Base-by-base conservation (phyloP, 2,888 invertebrate genomes). In the Lithophane socia region DNA sequence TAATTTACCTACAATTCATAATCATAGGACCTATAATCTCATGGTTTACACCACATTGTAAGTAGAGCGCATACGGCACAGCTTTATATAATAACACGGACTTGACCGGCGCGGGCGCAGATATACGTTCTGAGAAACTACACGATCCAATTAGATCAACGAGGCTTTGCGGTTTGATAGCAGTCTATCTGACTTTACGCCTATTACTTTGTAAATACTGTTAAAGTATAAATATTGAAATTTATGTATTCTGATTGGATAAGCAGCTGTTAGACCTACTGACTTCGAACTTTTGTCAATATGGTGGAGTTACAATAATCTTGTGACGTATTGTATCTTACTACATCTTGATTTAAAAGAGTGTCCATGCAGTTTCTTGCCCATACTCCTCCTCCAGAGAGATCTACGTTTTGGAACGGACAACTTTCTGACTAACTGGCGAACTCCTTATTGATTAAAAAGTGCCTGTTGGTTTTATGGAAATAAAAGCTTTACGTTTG, bases 21-120 rank as follows among this genome's bases (percentile, higher is more conserved):
- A 37, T 37, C 37, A 24, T 4, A 52, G 8, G 13, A 49, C 13
- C 13, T 58, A 10, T 37, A 29, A 77, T 84, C 78, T 67, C 66
- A 65, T 81, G 65, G 64, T 82, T 88, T 87, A 73, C 63, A 82
- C 88, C 87, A 70, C 71, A 71, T 63, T 64, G 24, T 54, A 86
- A 80, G 54, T 83, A 73, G 85, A 80, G 54, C 82, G 56, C 52
- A 61, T 77, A 58, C 44, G 73, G 76, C 83, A 83, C 83, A 58
- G 52, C 67, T 86, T 88, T 89, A 91, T 87, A 86, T 89, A 90
- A 90, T 79, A 64, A 82, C 77, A 68, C 79, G 73, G 86, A 82
- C 80, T 83, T 83, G 80, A 82, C 82, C 79, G 67, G 80, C 73
- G 75, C 70, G 10, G 66, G 64, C 75, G 74, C 77, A 69, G 69